Base-by-base conservation (phyloP, 1,140 invertebrate species). In the Ips typographus region DNA sequence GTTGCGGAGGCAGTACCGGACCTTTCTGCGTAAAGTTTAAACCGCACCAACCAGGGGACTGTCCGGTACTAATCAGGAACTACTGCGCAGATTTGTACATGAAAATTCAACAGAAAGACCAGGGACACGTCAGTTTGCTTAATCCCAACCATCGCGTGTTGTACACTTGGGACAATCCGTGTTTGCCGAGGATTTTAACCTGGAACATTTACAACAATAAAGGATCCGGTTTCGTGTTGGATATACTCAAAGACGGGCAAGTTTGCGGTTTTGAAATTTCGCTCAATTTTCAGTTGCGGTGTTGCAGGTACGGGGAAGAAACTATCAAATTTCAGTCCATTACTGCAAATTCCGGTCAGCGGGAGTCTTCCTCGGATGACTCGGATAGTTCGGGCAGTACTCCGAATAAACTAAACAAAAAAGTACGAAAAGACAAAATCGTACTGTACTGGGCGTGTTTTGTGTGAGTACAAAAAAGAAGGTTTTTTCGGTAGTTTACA, bases 191-290 rank as follows among this genome's bases (percentile, higher is more conserved):
- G 64, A 83, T 85, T 62, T 82, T 94, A 0, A 83, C 91, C 53
- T 94, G 93, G 92, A 94, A 93, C 77, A 86, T 93, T 7, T 94
- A 93, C 76, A 92, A 91, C 71, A 89, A 91, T 73, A 92, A 92
- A 75, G 87, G 86, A 37, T 85, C 86, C 68, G 90, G 91, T 63
- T 91, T 89, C 74, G 78, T 83, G 5, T 88, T 90, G 37, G 86
- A 89, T 73, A 90, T 93, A 71, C 83, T 82, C 58, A 91, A 89
- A 65, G 84, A 86, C 73, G 82, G 85, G 91, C 89, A 78, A 39
- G 40, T 59, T 6, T 56, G 8, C 38, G 41, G 4, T 55, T n/a
- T 47, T n/a, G 44, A 4, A 1, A 1, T n/a, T 47, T 5, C 44
- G 36, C 36, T n/a, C 6, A 36, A 37, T 55, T 36, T 55, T 55